Evolutionary conservation across 1,140 invertebrate genomes (phyloP).

Genomic region (Drosophila burlai): DNA sequence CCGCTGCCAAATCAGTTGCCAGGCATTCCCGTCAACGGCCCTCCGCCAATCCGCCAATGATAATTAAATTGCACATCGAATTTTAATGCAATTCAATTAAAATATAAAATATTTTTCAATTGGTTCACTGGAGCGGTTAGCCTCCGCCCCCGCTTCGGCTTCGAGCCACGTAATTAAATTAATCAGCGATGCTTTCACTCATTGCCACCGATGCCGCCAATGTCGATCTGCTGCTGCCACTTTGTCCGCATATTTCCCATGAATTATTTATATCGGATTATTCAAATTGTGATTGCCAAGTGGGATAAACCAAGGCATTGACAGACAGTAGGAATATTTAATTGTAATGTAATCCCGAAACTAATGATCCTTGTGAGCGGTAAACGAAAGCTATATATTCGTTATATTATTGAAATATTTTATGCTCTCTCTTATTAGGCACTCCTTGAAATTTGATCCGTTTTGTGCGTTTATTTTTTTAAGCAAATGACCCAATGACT

Average conservation of each 20-base stretch:
- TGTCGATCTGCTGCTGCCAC: conserved; percentile 10
- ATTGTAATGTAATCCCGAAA: not conserved
- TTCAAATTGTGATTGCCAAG: conserved; percentile 18
- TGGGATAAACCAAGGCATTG: conserved; percentile 1
- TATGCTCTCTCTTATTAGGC: too few relatives aligned
- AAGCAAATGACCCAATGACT: not conserved
- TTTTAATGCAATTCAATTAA: conserved; percentile 72
- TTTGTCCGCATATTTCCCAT: conserved; percentile 30
- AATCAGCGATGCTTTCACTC: conserved; percentile 50
- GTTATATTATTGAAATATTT: not conserved
- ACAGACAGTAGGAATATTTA: conserved; percentile 3
- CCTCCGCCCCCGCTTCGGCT: not conserved
- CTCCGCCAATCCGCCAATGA: conserved; percentile 19
- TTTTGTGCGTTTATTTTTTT: not conserved
- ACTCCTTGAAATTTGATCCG: too few relatives aligned
- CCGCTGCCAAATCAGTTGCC: conserved; percentile 42
- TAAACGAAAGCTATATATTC: too few relatives aligned
- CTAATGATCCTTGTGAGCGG: not conserved
- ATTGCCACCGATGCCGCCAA: conserved; percentile 34
- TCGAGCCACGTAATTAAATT: conserved; percentile 50
- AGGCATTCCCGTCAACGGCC: conserved; percentile 29
- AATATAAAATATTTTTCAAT: conserved; percentile 66
- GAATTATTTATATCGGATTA: conserved; percentile 35
- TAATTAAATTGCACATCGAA: conserved; percentile 66
- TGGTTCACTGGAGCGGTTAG: conserved; percentile 41